phyloP scores from a whole-genome alignment of 2,888 invertebrate species.

The Tetragnatha montana region DNA sequence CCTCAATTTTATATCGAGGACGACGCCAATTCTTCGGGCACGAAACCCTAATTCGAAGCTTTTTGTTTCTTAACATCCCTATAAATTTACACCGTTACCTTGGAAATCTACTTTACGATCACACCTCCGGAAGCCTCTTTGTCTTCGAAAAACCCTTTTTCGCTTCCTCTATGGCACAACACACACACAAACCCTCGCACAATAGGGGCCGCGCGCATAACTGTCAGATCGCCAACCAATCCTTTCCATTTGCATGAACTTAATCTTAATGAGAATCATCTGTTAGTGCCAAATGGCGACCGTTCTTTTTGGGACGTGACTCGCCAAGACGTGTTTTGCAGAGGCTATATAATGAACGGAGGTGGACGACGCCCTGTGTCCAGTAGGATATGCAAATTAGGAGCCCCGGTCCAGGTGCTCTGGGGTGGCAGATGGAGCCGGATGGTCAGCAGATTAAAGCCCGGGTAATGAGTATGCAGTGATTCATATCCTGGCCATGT shows the following conservation, averaged over 20 bases:
- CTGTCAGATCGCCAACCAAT: no score
- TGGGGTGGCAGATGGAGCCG: slow-evolving; percentile 41
- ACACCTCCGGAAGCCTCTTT: no score
- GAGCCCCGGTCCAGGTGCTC: slow-evolving; percentile 13
- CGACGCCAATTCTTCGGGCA: no score
- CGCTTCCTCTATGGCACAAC: no score
- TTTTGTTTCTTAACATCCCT: no score
- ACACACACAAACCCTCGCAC: no score
- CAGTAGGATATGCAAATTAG: slow-evolving; percentile 44
- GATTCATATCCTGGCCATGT: background rate
- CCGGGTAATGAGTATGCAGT: background rate
- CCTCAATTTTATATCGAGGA: no score
- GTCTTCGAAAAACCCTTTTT: no score
- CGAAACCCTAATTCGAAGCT: no score
- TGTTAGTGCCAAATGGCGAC: slow-evolving; percentile 7
- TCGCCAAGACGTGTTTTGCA: slow-evolving; percentile 13
- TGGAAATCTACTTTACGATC: no score
- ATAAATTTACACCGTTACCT: no score
- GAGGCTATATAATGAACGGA: slow-evolving; percentile 15
- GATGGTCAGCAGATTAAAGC: slow-evolving; percentile 26
- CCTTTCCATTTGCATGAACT: slow-evolving; percentile 21
- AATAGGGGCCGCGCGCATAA: no score
- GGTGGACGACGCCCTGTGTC: slow-evolving; percentile 55
- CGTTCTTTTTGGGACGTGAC: slow-evolving; percentile 11
- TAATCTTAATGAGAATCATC: slow-evolving; percentile 28